Evolutionary conservation across 2,797 vertebrate species (phyloP), one percentile per base, ranked within the genome.

Genomic region (Poeciliopsis infans): DNA sequence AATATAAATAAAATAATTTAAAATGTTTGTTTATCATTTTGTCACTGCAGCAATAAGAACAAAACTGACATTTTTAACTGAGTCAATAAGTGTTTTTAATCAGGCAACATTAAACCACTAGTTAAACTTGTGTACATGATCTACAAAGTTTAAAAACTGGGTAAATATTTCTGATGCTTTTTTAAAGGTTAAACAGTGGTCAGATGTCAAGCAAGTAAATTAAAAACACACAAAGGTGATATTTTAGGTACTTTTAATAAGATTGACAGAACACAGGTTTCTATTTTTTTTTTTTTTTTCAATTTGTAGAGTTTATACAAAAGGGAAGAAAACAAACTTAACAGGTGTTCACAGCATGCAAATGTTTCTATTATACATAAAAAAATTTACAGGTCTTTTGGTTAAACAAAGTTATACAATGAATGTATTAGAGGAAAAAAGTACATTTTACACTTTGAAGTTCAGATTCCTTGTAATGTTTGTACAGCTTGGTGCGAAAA

Each of bases 281-380:
- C 51, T 57, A 81, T 77, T 78, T 86, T 64, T 76, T 89, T 89
- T 76, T 89, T 89, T 75, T 89, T 89, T 88, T 88, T 90, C 86
- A 85, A 77, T 92, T 75, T 89, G 86, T 78, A 87, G 57, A 83
- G 86, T 90, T 91, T 78, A 86, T 93, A 93, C 87, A 94, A 94
- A 93, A 15, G 85, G 90, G 80, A 72, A 82, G 77, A 86, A 91
- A 87, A 91, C 74, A 84, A 61, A 59, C 36, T 57, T 88, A 90
- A 86, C 73, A 71, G 79, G 75, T 85, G 51, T 79, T 66, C 72
- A 75, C 47, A 77, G 47, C 92, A 93, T 93, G 93, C 91, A 91
- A 87, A 77, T 79, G 80, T 83, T 86, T 28, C 72, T 43, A 88
- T 77, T 46, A 78, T 20, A 77, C 77, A 79, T 33, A 68, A 77